Percentiles rank a stretch among this genome's conserved stretches.
Evolutionary conservation across 2,888 invertebrate species (phyloP).

Genomic region (Troides aeacus): DNA sequence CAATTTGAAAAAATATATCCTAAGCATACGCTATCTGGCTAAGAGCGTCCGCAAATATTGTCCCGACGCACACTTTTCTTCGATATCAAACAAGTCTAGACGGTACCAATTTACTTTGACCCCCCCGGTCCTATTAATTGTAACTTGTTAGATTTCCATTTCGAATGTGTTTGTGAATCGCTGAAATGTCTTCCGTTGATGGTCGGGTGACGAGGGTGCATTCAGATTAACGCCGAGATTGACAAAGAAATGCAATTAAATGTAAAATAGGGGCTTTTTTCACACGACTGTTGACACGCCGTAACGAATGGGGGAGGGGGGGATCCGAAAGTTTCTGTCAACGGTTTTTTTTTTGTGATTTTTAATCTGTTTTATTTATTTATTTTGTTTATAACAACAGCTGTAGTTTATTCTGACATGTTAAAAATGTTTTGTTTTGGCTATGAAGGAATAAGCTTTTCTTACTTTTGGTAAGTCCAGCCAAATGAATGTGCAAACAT

Average conservation of each 20-base stretch:
- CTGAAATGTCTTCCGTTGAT: slow-evolving; percentile 42
- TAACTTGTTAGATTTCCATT: slow-evolving; percentile 15
- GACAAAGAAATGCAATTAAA: slow-evolving; percentile 81
- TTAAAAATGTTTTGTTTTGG: no score
- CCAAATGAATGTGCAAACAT: no score
- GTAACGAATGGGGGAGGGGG: slow-evolving; percentile 73
- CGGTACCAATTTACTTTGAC: slow-evolving; percentile 45
- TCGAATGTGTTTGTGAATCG: slow-evolving; percentile 35
- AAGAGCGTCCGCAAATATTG: slow-evolving; percentile 70
- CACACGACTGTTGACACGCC: slow-evolving; percentile 74
- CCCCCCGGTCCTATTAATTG: slow-evolving; percentile 28
- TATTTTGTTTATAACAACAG: not conserved
- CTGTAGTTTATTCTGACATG: no score
- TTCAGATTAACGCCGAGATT: slow-evolving; percentile 73
- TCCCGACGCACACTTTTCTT: slow-evolving; percentile 63
- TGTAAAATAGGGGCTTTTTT: slow-evolving; percentile 76
- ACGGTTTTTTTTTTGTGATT: slow-evolving; percentile 50
- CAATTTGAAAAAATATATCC: slow-evolving; percentile 45
- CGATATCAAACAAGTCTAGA: slow-evolving; percentile 70
- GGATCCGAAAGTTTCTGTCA: slow-evolving; percentile 55
- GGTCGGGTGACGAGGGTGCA: slow-evolving; percentile 68
- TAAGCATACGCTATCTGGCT: slow-evolving; percentile 57
- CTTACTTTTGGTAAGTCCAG: no score
- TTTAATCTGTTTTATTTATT: slow-evolving; percentile 38
- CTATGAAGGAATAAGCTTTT: no score